These are phyloP conservation scores for Thaleichthys pacificus DNA, from an alignment of 2,797 vertebrate species.

Conservation along the genomic window DNA sequence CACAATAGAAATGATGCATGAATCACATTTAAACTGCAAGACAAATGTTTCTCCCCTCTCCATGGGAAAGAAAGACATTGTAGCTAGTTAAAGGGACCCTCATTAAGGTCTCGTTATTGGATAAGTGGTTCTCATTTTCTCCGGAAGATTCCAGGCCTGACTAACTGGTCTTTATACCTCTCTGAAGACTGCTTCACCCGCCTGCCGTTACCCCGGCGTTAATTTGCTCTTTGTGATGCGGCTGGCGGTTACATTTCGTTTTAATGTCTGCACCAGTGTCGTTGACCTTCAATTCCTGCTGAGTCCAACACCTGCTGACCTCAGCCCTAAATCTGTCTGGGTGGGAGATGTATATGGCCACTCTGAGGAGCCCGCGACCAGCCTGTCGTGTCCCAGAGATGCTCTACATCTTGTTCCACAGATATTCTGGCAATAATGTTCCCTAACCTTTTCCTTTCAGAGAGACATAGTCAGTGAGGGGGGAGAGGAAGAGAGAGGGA, in stretches of 20 bases:
- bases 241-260: conserved; percentile 63
- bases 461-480: conserved; percentile 46
- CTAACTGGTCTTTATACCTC: conserved; percentile 76
- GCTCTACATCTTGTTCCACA: conserved; percentile 87
- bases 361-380: conserved; percentile 52
- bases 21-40: conserved; percentile 79
- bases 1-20: conserved; percentile 80
- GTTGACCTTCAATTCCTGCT: conserved; percentile 77
- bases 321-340: conserved; percentile 66
- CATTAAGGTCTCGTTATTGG: conserved; percentile 81
- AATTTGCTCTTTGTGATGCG: conserved; percentile 69
- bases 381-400: conserved; percentile 76
- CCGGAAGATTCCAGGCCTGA: conserved; percentile 72
- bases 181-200: conserved; percentile 64
- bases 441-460: conserved; percentile 85
- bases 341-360: conserved; percentile 47
- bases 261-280: conserved; percentile 62
- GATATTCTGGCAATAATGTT: conserved; percentile 78
- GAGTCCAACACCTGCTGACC: conserved; percentile 72
- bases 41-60: conserved; percentile 73
- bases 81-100: conserved; percentile 78
- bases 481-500: conserved; percentile 16
- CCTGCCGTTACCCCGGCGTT: conserved; percentile 54
- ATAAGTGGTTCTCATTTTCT: conserved; percentile 82
- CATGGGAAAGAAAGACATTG: conserved; percentile 71